Conservation (phyloP, 1,140 invertebrate species). For the Pentalonia nigronervosa region DNA sequence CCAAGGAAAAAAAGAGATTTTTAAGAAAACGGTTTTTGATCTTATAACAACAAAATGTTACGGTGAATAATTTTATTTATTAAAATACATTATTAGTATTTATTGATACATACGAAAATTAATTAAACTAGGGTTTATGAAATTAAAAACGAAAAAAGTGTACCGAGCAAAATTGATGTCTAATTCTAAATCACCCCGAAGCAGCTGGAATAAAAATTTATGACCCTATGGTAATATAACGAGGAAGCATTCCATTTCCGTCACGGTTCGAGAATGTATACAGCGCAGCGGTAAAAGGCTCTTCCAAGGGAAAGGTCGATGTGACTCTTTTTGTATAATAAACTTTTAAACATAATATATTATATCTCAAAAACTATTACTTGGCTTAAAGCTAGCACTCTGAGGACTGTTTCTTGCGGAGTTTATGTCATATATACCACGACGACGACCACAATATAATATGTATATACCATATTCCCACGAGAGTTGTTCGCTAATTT, state of each 20-base stretch:
- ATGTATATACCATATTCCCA: background rate
- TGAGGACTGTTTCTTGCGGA: constrained; percentile 5
- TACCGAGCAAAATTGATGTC: background rate
- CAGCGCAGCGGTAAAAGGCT: background rate
- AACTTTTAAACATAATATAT: constrained; percentile 39
- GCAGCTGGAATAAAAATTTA: constrained; percentile 45
- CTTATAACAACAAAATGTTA: background rate
- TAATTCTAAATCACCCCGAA: background rate
- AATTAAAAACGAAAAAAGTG: constrained; percentile 20
- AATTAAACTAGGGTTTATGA: constrained; percentile 8
- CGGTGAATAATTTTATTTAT: background rate
- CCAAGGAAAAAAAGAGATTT: background rate
- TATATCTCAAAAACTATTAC: constrained; percentile 28
- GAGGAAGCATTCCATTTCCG: constrained; percentile 21
- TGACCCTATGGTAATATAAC: constrained; percentile 4
- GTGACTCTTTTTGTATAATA: constrained; percentile 37
- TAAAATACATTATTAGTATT: background rate
- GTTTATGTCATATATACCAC: background rate
- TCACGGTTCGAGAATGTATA: constrained; percentile 33
- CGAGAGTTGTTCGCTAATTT: constrained; percentile 37
- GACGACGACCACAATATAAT: background rate
- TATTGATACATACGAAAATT: background rate
- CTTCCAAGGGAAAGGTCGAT: constrained; percentile 9
- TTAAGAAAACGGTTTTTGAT: background rate
- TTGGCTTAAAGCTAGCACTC: background rate